Evolutionary conservation across 2,113 vertebrate species (phyloP), one percentile per base, ranked within the genome.

Genomic region (Proterorhinus semilunaris): DNA sequence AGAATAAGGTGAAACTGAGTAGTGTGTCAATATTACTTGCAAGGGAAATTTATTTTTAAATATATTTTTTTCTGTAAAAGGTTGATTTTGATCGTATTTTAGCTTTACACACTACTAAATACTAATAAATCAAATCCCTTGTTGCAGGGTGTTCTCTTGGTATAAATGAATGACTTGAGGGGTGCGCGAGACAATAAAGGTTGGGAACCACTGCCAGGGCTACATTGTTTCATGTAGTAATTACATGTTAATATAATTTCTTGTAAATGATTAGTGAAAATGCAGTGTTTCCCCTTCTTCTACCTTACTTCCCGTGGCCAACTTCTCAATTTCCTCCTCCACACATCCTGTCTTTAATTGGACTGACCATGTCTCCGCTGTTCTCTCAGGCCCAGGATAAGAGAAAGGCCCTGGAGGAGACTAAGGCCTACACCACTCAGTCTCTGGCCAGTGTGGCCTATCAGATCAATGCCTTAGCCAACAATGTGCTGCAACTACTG

Each of bases 381-480:
- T 36, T 77, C 36, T 84, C 86, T 86, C 76, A 99, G 97, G 96
- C 98, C 84, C 94, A 96, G 90, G 98, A 99, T 92, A 99, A 99
- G 93, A 95, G 95, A 92, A 98, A 99, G 93, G 98, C 98, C 76
- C 92, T 99, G 91, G 98, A 99, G 91, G 98, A 99, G 92, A 99
- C 98, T 91, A 99, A 99, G 94, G 96, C 98, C 71, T 99, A 99
- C 78, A 99, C 98, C 80, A 99, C 98, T 79, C 98, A 99, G 67
- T 99, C 98, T 88, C 91, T 99, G 93, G 98, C 98, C 84, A 99
- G 97, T 59, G 98, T 99, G 87, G 97, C 97, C 90, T 99, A 99
- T 92, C 98, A 99, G 91, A 99, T 99, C 92, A 99, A 99, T 93
- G 97, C 97, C 87, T 89, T 99, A 93, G 98, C 97, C 80, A 99